Percentiles rank a stretch among this genome's conserved stretches.
phyloP scores from a whole-genome alignment of 2,797 vertebrate genomes.

The Bovichtus variegatus region DNA sequence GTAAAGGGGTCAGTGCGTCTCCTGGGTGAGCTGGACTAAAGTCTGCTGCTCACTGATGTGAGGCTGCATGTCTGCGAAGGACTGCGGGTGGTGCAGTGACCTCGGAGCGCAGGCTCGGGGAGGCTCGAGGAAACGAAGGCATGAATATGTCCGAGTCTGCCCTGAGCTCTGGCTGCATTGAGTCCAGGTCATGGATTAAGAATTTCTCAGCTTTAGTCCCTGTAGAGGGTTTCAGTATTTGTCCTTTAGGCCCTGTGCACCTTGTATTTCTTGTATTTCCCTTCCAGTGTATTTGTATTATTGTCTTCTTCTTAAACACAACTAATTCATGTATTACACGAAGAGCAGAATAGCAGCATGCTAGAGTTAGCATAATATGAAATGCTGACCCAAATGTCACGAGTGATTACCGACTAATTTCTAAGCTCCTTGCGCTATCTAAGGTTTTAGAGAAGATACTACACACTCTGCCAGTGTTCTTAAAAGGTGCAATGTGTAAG shows the following conservation, averaged over 20 bases:
- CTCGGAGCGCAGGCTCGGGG: constrained; percentile 40
- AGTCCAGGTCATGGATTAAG: constrained; percentile 32
- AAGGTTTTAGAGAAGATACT: neutral
- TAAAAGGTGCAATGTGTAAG: neutral
- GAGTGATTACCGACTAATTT: neutral
- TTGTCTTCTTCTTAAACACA: constrained; percentile 9
- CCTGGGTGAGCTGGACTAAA: constrained; percentile 56
- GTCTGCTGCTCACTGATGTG: constrained; percentile 74
- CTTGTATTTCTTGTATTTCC: constrained; percentile 1
- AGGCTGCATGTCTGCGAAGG: constrained; percentile 58
- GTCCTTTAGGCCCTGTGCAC: neutral
- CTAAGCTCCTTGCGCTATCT: neutral
- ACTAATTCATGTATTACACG: constrained; percentile 23
- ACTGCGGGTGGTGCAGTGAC: constrained; percentile 60
- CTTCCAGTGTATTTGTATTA: neutral
- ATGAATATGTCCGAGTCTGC: constrained; percentile 17
- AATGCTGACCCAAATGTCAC: constrained; percentile 25
- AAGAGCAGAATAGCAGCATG: constrained; percentile 11
- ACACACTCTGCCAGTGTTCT: neutral
- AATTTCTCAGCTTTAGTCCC: constrained; percentile 11
- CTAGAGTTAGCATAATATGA: constrained; percentile 5
- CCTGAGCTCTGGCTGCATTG: constrained; percentile 20
- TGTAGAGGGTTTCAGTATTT: constrained; percentile 8
- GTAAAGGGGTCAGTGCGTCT: constrained; percentile 75
- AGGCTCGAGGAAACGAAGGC: constrained; percentile 35